Evolutionary conservation across 2,113 vertebrate species (phyloP).

Genomic region (Tragelaphus scriptus): DNA sequence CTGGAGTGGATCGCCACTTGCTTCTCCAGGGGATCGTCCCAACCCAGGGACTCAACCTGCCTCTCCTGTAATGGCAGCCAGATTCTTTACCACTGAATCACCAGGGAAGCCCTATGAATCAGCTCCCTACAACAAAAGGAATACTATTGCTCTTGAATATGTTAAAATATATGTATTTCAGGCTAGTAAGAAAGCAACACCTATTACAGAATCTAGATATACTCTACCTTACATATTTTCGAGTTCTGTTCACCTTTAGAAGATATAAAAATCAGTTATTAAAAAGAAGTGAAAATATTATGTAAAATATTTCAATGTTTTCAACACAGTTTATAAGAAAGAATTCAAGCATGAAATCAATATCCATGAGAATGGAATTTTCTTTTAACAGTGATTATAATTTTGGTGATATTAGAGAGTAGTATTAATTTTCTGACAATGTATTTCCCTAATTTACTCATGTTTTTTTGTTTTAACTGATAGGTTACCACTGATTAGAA

Average conservation of each 20-base stretch:
- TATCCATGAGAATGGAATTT: background rate
- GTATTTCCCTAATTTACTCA: background rate
- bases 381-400: background rate
- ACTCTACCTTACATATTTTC: background rate
- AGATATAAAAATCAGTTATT: background rate
- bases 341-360: background rate
- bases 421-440: background rate
- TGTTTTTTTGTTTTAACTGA: conserved; percentile 40
- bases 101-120: background rate
- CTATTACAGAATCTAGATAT: background rate
- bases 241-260: background rate
- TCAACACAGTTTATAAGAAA: background rate
- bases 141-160: background rate
- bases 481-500: conserved; percentile 21
- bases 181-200: background rate
- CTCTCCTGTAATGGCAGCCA: background rate
- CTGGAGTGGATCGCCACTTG: background rate
- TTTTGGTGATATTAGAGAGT: background rate
- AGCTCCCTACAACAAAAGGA: background rate
- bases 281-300: background rate
- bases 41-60: background rate
- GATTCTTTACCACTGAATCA: background rate
- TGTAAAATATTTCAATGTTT: background rate
- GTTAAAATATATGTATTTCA: background rate
- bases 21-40: background rate